These are phyloP conservation scores for Drosophila azteca DNA, from an alignment of 1,140 invertebrate species.

Conservation along the genomic window DNA sequence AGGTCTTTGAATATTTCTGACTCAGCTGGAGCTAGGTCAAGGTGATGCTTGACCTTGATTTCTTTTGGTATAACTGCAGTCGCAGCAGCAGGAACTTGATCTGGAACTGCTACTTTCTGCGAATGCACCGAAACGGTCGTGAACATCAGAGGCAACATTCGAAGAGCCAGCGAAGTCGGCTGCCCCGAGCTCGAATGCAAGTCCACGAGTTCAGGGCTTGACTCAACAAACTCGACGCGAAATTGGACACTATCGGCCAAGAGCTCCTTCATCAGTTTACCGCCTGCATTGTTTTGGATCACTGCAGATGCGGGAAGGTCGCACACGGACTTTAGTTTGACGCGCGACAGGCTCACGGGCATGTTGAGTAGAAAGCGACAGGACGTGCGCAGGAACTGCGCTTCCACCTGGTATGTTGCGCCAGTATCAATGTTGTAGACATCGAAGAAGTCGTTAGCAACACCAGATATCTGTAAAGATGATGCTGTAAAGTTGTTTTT, in stretches of 20 bases:
- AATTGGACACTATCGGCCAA: slow-evolving; percentile 7
- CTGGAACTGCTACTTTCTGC: not conserved
- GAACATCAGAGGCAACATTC: slow-evolving; percentile 51
- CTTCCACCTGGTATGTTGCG: slow-evolving; percentile 8
- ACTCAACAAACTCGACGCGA: slow-evolving; percentile 11
- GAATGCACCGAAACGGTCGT: not conserved
- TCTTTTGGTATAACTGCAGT: not conserved
- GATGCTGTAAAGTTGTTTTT: too few relatives aligned
- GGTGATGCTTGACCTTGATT: too few relatives aligned
- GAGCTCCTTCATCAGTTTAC: slow-evolving; percentile 14
- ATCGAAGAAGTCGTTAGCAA: not conserved
- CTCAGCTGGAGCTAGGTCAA: not conserved
- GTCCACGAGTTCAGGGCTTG: slow-evolving; percentile 14
- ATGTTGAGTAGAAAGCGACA: slow-evolving; percentile 55
- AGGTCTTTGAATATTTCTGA: not conserved
- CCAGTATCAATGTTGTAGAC: slow-evolving; percentile 58
- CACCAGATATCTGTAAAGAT: slow-evolving; percentile 19
- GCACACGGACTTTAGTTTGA: slow-evolving; percentile 33
- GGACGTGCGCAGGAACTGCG: slow-evolving; percentile 34
- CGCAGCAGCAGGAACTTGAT: not conserved
- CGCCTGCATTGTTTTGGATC: slow-evolving; percentile 24
- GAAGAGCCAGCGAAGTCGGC: slow-evolving; percentile 32
- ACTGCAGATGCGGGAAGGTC: slow-evolving; percentile 41
- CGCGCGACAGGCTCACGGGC: slow-evolving; percentile 34
- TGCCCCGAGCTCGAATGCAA: slow-evolving; percentile 22